phyloP scores from a whole-genome alignment of 35 echinoderm and acorn worm genomes.

The Holothuria glaberrima region DNA sequence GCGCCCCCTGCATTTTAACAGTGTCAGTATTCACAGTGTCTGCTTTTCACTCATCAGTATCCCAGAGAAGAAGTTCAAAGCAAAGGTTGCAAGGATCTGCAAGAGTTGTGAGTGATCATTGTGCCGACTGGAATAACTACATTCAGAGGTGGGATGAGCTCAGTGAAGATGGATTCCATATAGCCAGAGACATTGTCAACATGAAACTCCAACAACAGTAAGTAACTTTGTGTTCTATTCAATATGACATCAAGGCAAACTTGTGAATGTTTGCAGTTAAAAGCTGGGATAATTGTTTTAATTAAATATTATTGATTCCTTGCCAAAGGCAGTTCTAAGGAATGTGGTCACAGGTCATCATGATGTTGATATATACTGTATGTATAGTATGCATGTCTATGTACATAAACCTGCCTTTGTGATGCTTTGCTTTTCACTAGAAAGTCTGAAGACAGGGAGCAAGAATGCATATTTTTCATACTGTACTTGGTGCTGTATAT shows the following conservation, averaged over 20 bases:
- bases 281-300: not conserved
- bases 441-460: no score
- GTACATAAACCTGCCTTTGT: no score
- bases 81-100: constrained; percentile 77
- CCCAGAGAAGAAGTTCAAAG: not conserved
- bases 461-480: no score
- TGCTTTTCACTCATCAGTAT: not conserved
- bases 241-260: no score
- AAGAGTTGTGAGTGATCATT: constrained; percentile 85
- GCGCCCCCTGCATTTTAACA: no score
- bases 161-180: constrained; percentile 81
- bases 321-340: not conserved
- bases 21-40: no score
- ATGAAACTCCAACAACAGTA: constrained; percentile 72
- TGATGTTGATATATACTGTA: no score
- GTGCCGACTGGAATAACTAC: constrained; percentile 98
- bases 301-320: not conserved
- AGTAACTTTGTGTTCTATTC: not conserved
- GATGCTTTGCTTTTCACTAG: no score
- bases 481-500: no score
- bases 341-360: no score
- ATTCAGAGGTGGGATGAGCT: constrained; percentile 80
- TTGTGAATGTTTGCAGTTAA: not conserved
- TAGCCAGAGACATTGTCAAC: constrained; percentile 78
- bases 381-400: no score